Percentiles rank a stretch among this genome's conserved stretches.
phyloP scores from a whole-genome alignment of 2,888 invertebrate genomes.

The Sarcophaga caerulescens region DNA sequence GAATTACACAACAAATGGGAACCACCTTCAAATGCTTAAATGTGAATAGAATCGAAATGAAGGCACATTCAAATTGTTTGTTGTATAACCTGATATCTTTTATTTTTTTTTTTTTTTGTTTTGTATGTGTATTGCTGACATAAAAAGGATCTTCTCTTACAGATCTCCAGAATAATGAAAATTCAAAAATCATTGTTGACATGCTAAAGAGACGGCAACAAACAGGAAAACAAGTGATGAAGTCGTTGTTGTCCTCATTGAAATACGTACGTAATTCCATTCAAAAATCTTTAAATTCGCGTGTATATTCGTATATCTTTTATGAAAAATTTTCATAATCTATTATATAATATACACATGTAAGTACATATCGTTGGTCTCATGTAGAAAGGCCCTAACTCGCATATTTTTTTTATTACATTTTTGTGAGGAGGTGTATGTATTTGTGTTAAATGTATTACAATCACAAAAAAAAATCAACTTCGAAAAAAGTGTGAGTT shows the following conservation, averaged over 20 bases:
- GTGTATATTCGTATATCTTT: constrained; percentile 32
- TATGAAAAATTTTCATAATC: constrained; percentile 18
- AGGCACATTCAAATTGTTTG: constrained; percentile 39
- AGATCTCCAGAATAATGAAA: constrained; percentile 43
- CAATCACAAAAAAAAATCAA: no score
- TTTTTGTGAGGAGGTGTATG: no score
- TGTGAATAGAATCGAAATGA: constrained; percentile 4
- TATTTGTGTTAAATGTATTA: no score
- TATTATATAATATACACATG: constrained; percentile 11
- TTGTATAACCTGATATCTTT: constrained; percentile 76
- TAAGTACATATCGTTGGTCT: no score
- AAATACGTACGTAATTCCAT: constrained; percentile 52
- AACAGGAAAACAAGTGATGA: constrained; percentile 78
- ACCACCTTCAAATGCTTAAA: constrained; percentile 74
- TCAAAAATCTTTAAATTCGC: constrained; percentile 42
- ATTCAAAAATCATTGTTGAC: constrained; percentile 28
- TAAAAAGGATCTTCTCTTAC: constrained; percentile 53
- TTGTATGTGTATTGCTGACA: constrained; percentile 51
- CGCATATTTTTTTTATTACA: no score
- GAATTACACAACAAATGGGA: constrained; percentile 69
- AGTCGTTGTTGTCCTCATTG: constrained; percentile 77
- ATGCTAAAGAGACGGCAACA: constrained; percentile 8
- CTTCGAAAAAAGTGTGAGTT: no score
- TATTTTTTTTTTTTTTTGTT: constrained; percentile 63
- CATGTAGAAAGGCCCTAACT: no score